A percentile compares a stretch with the other conserved stretches of the same genome.
These are phyloP conservation scores for Heteropelma amictum DNA, from an alignment of 2,888 invertebrate genomes.

Conservation along the genomic window DNA sequence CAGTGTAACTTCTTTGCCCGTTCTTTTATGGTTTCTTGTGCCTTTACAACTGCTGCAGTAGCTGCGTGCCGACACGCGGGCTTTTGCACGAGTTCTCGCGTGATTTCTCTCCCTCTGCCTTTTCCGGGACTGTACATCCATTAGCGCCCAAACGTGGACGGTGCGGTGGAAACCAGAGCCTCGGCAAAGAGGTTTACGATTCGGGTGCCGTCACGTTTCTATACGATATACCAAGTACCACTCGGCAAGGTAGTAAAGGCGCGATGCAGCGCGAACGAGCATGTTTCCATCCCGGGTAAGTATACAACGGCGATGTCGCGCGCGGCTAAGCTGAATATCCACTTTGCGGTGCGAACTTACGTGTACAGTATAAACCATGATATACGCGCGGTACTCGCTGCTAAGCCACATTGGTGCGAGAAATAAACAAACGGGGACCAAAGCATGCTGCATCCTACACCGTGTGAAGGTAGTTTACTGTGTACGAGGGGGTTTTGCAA, in stretches of 20 bases:
- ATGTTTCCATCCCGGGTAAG: slow-evolving; percentile 68
- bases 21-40: slow-evolving; percentile 11
- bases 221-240: slow-evolving; percentile 55
- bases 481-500: too few relatives aligned
- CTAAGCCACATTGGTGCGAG: slow-evolving; percentile 12
- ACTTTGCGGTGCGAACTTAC: slow-evolving; percentile 19
- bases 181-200: slow-evolving; percentile 60
- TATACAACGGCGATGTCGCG: slow-evolving; percentile 25
- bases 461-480: too few relatives aligned
- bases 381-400: slow-evolving; percentile 18
- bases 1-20: slow-evolving; percentile 2
- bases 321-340: slow-evolving; percentile 12
- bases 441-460: slow-evolving; percentile 14
- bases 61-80: slow-evolving; percentile 65
- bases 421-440: slow-evolving; percentile 48
- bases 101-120: slow-evolving; percentile 10
- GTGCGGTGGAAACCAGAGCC: slow-evolving; percentile 22
- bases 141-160: slow-evolving; percentile 55
- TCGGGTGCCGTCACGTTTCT: slow-evolving; percentile 72
- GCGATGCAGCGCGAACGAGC: slow-evolving; percentile 55
- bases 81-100: slow-evolving; percentile 56
- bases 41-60: slow-evolving; percentile 7
- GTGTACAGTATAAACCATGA: not conserved
- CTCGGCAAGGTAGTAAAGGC: slow-evolving; percentile 62
- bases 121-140: slow-evolving; percentile 53